Conservation (phyloP, 2,797 vertebrate species). For the Enteromius paludinosus region DNA sequence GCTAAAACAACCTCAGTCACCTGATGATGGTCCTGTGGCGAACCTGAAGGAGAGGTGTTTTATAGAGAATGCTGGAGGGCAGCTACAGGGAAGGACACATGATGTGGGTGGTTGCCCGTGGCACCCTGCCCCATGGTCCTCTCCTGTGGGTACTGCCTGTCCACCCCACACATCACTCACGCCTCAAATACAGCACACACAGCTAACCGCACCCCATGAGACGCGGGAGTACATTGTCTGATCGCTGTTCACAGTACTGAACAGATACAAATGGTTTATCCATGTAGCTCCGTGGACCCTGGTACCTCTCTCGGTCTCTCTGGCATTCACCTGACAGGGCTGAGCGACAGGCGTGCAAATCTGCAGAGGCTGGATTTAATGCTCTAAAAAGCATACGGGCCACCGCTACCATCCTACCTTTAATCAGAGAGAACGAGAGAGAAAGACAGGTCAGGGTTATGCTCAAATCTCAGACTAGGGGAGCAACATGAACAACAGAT, state of each 20-base stretch:
- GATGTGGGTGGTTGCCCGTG: constrained; percentile 48
- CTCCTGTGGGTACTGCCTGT: constrained; percentile 72
- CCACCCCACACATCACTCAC: constrained; percentile 77
- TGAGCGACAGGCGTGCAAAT: constrained; percentile 77
- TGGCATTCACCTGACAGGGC: constrained; percentile 81
- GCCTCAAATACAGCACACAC: constrained; percentile 53
- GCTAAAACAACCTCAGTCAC: constrained; percentile 61
- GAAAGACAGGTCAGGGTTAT: constrained; percentile 68
- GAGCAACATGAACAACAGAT: constrained; percentile 80
- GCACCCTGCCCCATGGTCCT: constrained; percentile 56
- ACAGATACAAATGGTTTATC: constrained; percentile 90
- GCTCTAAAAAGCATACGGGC: constrained; percentile 86
- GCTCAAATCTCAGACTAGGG: constrained; percentile 81
- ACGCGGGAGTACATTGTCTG: constrained; percentile 49
- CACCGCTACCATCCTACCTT: constrained; percentile 74
- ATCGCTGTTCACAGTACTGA: constrained; percentile 60
- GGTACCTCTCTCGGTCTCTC: constrained; percentile 70
- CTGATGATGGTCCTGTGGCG: constrained; percentile 75
- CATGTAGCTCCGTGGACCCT: constrained; percentile 77
- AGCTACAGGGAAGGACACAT: constrained; percentile 52
- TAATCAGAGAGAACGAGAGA: constrained; percentile 76
- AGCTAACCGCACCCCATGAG: constrained; percentile 52
- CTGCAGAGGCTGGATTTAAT: constrained; percentile 82
- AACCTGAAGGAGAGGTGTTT: constrained; percentile 80
- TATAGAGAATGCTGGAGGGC: constrained; percentile 70